phyloP scores from a whole-genome alignment of 2,113 vertebrate genomes.

The Numenius arquata region DNA sequence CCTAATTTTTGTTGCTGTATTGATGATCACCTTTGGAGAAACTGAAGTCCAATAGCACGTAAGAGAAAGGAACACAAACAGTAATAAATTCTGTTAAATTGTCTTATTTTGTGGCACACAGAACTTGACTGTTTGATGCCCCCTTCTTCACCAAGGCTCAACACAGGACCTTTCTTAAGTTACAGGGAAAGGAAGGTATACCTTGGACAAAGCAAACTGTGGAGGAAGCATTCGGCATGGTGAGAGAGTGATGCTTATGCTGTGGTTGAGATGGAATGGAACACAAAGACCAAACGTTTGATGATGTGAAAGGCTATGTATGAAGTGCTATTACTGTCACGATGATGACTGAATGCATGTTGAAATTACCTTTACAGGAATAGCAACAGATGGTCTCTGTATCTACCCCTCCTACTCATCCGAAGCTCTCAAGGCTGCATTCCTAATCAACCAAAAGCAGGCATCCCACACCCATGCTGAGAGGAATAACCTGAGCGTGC shows the following conservation, averaged over 20 bases:
- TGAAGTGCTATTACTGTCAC: conserved; percentile 43
- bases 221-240: neutral
- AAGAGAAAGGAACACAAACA: neutral
- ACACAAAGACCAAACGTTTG: neutral
- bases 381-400: conserved; percentile 28
- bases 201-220: neutral
- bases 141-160: neutral
- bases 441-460: conserved; percentile 17
- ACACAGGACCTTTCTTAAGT: neutral
- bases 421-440: conserved; percentile 31
- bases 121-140: neutral
- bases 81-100: neutral
- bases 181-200: neutral
- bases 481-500: neutral
- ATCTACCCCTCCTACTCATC: conserved; percentile 45
- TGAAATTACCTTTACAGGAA: conserved; percentile 44
- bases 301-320: conserved; percentile 44
- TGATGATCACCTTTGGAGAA: neutral
- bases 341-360: conserved; percentile 47
- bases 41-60: neutral
- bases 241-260: neutral
- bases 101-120: neutral
- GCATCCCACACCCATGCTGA: neutral
- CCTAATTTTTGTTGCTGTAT: neutral
- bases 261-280: neutral